Base-by-base conservation (phyloP, 1,140 invertebrate genomes). In the Antheraea mylitta region DNA sequence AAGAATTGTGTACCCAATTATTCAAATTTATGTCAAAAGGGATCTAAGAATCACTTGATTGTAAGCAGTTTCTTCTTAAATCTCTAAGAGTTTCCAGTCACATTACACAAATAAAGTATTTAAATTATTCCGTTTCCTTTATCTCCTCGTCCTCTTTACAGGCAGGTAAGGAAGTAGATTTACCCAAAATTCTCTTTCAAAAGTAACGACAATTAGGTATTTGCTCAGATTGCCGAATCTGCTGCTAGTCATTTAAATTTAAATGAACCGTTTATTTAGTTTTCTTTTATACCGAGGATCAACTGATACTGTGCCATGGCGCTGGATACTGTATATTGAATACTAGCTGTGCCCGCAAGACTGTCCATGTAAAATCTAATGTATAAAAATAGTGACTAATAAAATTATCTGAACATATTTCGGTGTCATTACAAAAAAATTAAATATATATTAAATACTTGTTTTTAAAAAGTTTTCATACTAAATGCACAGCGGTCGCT, bases 91-190 rank as follows among this genome's bases (percentile, higher is more conserved):
- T n/a, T 37, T 36, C 61, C 30, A 16, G 19, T 63, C 61, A 37
- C 61, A 63, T 63, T 63, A 30, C 37, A 63, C 61, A 37, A 63
- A 63, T 63, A 37, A 63, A 37, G 37, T 63, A 63, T 63, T 63
- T 63, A 63, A 63, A 63, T 63, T 36, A 37, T 63, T 37, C 22
- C 61, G 61, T 36, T 63, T 16, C 61, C 61, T 37, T 63, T 63
- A 63, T 36, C 13, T 63, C 59, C 11, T 3, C 61, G 22, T 37
- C 61, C 30, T 30, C 61, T 63, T 63, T 61, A 19, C 30, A 63
- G 61, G 36, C 45, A 53, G 61, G 11, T 37, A 63, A n/a, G 61
- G 30, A 16, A 63, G 37, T 63, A 10, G 61, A 30, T 63, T 63
- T 63, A 63, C 10, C 45, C 30, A 37, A 63, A 63, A 37, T 63